Evolutionary conservation across 2,797 vertebrate genomes (phyloP).

Genomic region (Falco concolor): DNA sequence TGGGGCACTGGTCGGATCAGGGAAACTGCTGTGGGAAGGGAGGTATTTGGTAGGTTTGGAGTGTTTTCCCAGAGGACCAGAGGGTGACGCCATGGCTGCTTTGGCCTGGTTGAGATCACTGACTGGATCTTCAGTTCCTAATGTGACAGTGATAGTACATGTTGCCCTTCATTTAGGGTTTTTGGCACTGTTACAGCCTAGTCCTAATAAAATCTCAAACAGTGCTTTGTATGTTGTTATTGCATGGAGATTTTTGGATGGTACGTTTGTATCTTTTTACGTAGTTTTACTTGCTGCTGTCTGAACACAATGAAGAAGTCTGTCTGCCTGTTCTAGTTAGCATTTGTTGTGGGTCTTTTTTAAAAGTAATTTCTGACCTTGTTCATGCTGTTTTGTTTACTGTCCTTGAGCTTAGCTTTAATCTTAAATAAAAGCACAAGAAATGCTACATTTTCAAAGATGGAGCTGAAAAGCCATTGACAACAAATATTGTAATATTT

Average conservation of each 20-base stretch:
- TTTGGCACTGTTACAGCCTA: neutral
- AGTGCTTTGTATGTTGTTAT: neutral
- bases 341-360: neutral
- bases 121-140: neutral
- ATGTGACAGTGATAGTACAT: neutral
- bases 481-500: conserved; percentile 61
- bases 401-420: conserved; percentile 76
- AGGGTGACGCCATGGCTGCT: neutral
- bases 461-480: conserved; percentile 58
- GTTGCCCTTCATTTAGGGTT: neutral
- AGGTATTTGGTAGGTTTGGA: neutral
- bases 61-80: neutral
- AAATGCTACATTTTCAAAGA: conserved; percentile 55
- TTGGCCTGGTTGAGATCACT: neutral
- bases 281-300: neutral
- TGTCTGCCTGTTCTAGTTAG: conserved; percentile 6
- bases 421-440: conserved; percentile 71
- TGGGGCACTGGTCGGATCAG: neutral
- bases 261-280: neutral
- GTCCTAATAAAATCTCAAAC: neutral
- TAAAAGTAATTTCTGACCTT: conserved; percentile 70
- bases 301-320: conserved; percentile 37
- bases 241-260: neutral
- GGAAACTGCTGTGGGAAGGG: neutral
- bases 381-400: conserved; percentile 72